Conservation (phyloP, 2,797 vertebrate species). For the Tamandua tetradactyla region DNA sequence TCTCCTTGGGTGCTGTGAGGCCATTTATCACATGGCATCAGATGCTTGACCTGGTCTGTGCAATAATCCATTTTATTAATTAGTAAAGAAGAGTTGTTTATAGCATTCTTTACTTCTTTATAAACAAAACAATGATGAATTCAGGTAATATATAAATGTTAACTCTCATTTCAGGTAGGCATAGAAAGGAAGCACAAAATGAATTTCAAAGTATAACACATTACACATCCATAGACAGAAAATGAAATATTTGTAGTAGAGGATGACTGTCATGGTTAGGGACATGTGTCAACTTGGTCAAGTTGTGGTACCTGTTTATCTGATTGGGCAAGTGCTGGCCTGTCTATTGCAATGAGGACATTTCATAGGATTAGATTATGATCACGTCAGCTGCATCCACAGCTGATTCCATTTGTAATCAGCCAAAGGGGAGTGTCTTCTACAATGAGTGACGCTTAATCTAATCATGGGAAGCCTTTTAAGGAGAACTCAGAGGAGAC, state of each 20-base stretch:
- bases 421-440: too few species aligned
- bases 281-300: too few species aligned
- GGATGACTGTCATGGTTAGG: too few species aligned
- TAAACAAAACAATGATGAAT: constrained; percentile 34
- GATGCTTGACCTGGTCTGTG: background rate
- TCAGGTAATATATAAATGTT: background rate
- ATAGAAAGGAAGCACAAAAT: background rate
- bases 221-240: background rate
- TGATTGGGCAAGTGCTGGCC: too few species aligned
- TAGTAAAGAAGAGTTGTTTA: background rate
- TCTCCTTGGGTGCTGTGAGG: background rate
- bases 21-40: background rate
- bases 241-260: background rate
- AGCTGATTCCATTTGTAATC: too few species aligned
- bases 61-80: background rate
- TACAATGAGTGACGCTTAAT: too few species aligned
- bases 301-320: too few species aligned
- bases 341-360: too few species aligned
- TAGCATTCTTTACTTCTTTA: background rate
- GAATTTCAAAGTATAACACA: background rate
- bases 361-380: too few species aligned
- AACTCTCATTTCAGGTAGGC: background rate
- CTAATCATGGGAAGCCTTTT: too few species aligned
- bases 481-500: too few species aligned
- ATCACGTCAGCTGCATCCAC: too few species aligned